Evolutionary conservation across 2,888 invertebrate genomes (phyloP).

Genomic region (Muschampia plurimacula): DNA sequence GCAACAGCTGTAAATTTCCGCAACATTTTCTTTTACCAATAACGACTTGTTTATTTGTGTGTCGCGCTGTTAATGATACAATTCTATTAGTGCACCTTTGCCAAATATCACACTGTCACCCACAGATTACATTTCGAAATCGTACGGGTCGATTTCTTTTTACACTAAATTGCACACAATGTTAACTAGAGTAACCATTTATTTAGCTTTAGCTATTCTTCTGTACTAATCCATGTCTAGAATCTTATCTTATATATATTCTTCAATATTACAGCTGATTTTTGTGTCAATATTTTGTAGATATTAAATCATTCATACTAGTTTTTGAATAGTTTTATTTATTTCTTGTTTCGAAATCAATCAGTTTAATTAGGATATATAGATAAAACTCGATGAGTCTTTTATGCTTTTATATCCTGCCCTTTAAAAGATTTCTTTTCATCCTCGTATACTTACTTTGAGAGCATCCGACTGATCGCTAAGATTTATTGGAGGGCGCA

Average conservation of each 20-base stretch:
- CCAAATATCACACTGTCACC: conserved; percentile 32
- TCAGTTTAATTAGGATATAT: too few species aligned
- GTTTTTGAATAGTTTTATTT: too few species aligned
- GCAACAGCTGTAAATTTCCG: background rate
- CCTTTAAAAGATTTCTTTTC: background rate
- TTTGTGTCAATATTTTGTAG: too few species aligned
- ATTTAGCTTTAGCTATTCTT: background rate
- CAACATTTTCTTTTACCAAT: background rate
- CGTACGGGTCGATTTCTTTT: background rate
- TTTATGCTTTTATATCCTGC: background rate
- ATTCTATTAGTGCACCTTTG: conserved; percentile 26
- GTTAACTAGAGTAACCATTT: background rate
- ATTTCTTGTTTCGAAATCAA: too few species aligned
- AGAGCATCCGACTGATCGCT: conserved; percentile 90
- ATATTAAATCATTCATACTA: too few species aligned
- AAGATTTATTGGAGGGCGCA: conserved; percentile 91
- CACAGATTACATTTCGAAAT: conserved; percentile 12
- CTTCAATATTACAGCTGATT: too few species aligned
- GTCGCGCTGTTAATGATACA: conserved; percentile 14
- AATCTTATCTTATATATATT: too few species aligned
- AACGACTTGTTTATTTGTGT: background rate
- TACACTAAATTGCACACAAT: background rate
- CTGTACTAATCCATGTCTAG: too few species aligned
- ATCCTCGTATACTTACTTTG: conserved; percentile 88
- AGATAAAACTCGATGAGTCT: background rate